phyloP scores from a whole-genome alignment of 2,797 vertebrate species.

The Carapus acus region DNA sequence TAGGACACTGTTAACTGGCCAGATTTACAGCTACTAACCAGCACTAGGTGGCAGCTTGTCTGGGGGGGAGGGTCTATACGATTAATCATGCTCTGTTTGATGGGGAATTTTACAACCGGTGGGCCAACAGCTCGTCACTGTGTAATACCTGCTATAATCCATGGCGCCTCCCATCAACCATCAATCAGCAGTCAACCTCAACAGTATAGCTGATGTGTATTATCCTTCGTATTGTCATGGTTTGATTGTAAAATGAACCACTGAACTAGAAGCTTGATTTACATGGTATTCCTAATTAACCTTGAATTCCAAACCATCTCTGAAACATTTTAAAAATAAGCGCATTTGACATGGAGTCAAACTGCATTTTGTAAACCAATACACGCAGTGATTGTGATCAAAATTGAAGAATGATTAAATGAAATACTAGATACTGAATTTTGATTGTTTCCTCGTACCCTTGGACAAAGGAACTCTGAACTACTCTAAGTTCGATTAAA shows the following conservation, averaged over 20 bases:
- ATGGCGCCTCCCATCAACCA: constrained; percentile 14
- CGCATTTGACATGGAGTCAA: too few species aligned
- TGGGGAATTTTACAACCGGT: constrained; percentile 47
- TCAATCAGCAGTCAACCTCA: constrained; percentile 11
- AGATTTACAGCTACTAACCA: constrained; percentile 83
- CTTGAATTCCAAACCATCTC: too few species aligned
- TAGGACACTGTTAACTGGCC: constrained; percentile 74
- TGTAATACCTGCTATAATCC: constrained; percentile 42
- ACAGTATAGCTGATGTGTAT: not conserved
- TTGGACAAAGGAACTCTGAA: too few species aligned
- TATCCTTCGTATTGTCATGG: not conserved
- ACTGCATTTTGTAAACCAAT: too few species aligned
- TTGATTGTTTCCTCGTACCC: too few species aligned
- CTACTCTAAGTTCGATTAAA: not conserved
- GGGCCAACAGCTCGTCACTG: constrained; percentile 32
- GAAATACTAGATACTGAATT: too few species aligned
- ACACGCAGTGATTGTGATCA: too few species aligned
- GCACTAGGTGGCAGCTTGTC: constrained; percentile 63
- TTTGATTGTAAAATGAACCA: not conserved
- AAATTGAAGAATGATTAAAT: too few species aligned
- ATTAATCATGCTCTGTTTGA: constrained; percentile 59
- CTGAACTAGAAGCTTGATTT: too few species aligned
- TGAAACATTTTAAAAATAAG: too few species aligned
- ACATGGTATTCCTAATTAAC: too few species aligned
- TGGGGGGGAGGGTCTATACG: constrained; percentile 31